Evolutionary conservation across 1,140 invertebrate species (phyloP).

Genomic region (Macrostomum lignano): DNA sequence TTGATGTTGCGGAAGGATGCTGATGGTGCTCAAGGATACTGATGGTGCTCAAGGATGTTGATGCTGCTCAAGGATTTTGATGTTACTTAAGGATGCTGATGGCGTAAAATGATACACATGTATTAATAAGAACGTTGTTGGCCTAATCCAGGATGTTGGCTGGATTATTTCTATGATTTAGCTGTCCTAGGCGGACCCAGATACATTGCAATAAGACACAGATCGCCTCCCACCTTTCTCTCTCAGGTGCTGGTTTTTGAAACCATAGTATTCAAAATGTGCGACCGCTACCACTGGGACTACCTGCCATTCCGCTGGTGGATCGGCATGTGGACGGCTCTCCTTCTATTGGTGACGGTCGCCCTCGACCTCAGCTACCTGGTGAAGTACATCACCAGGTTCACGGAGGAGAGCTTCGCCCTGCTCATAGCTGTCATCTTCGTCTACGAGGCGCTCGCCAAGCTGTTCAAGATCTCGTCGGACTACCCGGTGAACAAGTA

Average conservation of each 20-base stretch:
- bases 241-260: constrained; percentile 90
- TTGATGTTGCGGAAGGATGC: too few relatives aligned
- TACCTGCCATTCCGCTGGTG: constrained; percentile 70
- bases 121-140: too few relatives aligned
- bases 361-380: constrained; percentile 79
- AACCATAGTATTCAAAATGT: constrained; percentile 79
- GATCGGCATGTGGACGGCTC: constrained; percentile 69
- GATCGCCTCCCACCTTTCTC: too few relatives aligned
- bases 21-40: too few relatives aligned
- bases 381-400: constrained; percentile 72
- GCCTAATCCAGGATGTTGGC: too few relatives aligned
- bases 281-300: constrained; percentile 42
- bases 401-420: constrained; percentile 96
- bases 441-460: constrained; percentile 61
- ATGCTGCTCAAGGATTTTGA: too few relatives aligned
- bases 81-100: too few relatives aligned
- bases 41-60: too few relatives aligned
- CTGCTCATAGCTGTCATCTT: constrained; percentile 93
- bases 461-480: constrained; percentile 13
- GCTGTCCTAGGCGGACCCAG: too few relatives aligned
- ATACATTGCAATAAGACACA: too few relatives aligned
- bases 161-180: too few relatives aligned
- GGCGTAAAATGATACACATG: too few relatives aligned
- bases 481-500: constrained; percentile 3
- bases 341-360: constrained; percentile 58